phyloP scores from a whole-genome alignment of 2,888 invertebrate species.

The Brassicogethes aeneus region DNA sequence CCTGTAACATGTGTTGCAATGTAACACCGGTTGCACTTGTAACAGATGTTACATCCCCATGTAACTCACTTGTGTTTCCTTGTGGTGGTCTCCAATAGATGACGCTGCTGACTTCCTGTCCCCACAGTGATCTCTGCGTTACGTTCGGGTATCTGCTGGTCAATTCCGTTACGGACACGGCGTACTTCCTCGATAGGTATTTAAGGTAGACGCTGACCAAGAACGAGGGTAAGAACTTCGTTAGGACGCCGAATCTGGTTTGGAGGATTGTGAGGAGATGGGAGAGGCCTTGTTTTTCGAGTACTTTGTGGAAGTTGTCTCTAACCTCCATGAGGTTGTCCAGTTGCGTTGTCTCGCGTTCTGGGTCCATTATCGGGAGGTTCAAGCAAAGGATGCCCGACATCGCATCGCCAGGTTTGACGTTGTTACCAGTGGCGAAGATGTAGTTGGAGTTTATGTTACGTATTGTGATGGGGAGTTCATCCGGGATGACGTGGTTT shows the following conservation, averaged over 20 bases:
- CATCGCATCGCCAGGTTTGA: slow-evolving; percentile 38
- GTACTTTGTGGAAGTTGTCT: slow-evolving; percentile 38
- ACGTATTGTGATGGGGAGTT: slow-evolving; percentile 54
- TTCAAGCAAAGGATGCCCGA: slow-evolving; percentile 58
- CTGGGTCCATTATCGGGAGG: slow-evolving; percentile 46
- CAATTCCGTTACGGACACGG: slow-evolving; percentile 57
- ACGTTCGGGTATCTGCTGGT: slow-evolving; percentile 36
- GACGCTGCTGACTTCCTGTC: slow-evolving; percentile 53
- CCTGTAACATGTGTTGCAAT: too few relatives aligned
- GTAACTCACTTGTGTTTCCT: slow-evolving; percentile 62
- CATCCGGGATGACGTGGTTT: slow-evolving; percentile 43
- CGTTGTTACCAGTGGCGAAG: slow-evolving; percentile 44
- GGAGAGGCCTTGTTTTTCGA: slow-evolving; percentile 44
- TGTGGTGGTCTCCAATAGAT: slow-evolving; percentile 69
- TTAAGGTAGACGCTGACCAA: slow-evolving; percentile 50
- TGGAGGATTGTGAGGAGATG: slow-evolving; percentile 47
- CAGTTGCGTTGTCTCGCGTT: slow-evolving; percentile 26
- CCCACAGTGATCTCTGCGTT: slow-evolving; percentile 52
- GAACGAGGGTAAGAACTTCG: slow-evolving; percentile 53
- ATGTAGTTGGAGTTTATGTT: slow-evolving; percentile 45
- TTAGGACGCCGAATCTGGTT: slow-evolving; percentile 49
- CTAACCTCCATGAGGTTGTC: slow-evolving; percentile 38
- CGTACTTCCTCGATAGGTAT: slow-evolving; percentile 56
- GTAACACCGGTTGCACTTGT: too few relatives aligned
- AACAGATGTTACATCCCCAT: too few relatives aligned